Evolutionary conservation across 2,888 invertebrate genomes (phyloP).

Genomic region (Bombyx huttoni): DNA sequence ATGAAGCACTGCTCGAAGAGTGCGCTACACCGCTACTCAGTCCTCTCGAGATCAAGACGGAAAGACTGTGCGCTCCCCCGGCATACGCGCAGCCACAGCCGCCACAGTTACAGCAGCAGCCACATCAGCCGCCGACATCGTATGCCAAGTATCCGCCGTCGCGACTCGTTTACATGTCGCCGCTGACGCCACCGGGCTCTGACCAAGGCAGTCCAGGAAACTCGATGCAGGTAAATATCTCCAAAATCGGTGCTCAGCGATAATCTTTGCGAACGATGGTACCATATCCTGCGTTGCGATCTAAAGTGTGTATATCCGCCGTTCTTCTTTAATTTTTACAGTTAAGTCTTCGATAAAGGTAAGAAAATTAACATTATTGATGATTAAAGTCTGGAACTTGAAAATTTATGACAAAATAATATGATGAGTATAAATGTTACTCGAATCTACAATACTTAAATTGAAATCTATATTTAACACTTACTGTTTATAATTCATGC

Average conservation of each 20-base stretch:
- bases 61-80: conserved; percentile 75
- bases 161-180: conserved; percentile 82
- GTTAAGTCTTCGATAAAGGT: conserved; percentile 6
- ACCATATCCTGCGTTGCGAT: conserved; percentile 53
- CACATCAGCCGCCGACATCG: conserved; percentile 39
- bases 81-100: conserved; percentile 47
- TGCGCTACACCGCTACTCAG: conserved; percentile 81
- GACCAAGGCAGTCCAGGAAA: conserved; percentile 88
- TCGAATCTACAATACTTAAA: no score
- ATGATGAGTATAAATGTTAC: no score
- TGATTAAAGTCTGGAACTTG: no score
- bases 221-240: conserved; percentile 67
- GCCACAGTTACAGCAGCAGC: conserved; percentile 41
- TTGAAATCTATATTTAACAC: no score
- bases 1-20: conserved; percentile 71
- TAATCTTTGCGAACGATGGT: conserved; percentile 40
- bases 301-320: not conserved
- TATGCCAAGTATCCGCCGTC: conserved; percentile 60
- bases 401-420: no score
- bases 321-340: conserved; percentile 10
- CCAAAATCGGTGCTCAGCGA: conserved; percentile 1
- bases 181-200: conserved; percentile 89
- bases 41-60: conserved; percentile 86
- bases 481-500: no score
- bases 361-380: not conserved